phyloP scores from a whole-genome alignment of 2,888 invertebrate genomes.

The Drosophila algonquin region DNA sequence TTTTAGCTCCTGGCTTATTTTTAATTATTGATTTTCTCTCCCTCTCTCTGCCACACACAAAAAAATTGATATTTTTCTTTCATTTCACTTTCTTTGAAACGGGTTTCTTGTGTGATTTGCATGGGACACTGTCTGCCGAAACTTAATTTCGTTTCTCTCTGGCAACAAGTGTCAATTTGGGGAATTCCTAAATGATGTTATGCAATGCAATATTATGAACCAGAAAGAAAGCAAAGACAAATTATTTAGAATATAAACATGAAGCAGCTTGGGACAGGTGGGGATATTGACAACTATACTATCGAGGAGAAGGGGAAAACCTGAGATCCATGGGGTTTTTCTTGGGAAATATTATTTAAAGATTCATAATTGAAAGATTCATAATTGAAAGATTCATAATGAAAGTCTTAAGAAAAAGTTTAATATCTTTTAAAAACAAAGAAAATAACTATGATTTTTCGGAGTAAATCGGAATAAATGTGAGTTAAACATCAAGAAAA shows the following conservation, averaged over 20 bases:
- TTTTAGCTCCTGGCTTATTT: slow-evolving; percentile 67
- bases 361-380: too few relatives aligned
- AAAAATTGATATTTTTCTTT: slow-evolving; percentile 16
- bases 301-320: too few relatives aligned
- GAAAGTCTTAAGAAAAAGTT: too few relatives aligned
- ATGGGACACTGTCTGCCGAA: background rate
- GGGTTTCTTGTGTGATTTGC: slow-evolving; percentile 11
- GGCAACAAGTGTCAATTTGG: slow-evolving; percentile 28
- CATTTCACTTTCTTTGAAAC: slow-evolving; percentile 30
- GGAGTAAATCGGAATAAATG: too few relatives aligned
- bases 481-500: too few relatives aligned
- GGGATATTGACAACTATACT: too few relatives aligned
- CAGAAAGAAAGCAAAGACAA: background rate
- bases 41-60: background rate
- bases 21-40: slow-evolving; percentile 68
- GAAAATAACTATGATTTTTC: too few relatives aligned
- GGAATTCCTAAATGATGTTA: background rate
- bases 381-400: too few relatives aligned
- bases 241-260: background rate
- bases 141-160: slow-evolving; percentile 2
- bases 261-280: too few relatives aligned
- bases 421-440: too few relatives aligned
- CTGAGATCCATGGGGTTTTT: too few relatives aligned
- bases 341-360: too few relatives aligned
- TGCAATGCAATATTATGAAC: slow-evolving; percentile 1